phyloP scores from a whole-genome alignment of 2,888 invertebrate genomes.

The Lepidocyrtinus sp. region DNA sequence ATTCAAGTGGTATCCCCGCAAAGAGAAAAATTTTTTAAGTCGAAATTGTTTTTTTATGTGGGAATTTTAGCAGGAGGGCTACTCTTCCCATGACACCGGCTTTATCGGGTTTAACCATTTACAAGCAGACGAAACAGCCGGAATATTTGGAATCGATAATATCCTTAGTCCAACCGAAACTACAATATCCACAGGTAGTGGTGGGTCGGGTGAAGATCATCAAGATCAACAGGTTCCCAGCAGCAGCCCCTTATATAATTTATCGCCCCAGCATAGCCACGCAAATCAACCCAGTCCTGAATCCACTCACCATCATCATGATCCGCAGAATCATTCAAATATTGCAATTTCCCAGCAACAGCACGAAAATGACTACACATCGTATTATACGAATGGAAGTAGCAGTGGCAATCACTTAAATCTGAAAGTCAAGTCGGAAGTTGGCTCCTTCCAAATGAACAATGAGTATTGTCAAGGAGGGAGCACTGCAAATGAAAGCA shows the following conservation, averaged over 20 bases:
- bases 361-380: conserved; percentile 59
- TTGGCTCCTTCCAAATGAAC: conserved; percentile 63
- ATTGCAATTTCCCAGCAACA: conserved; percentile 28
- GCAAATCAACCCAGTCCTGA: conserved; percentile 50
- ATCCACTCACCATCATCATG: conserved; percentile 39
- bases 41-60: conserved; percentile 32
- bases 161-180: conserved; percentile 62
- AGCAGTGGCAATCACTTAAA: conserved; percentile 41
- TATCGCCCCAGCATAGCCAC: conserved; percentile 55
- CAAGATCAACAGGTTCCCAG: conserved; percentile 67
- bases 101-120: conserved; percentile 59
- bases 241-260: conserved; percentile 63
- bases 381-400: conserved; percentile 44
- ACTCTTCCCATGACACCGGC: conserved; percentile 46
- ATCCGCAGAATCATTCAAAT: conserved; percentile 33
- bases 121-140: conserved; percentile 52
- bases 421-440: conserved; percentile 68
- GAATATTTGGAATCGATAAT: conserved; percentile 65
- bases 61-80: conserved; percentile 55
- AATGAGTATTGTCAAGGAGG: conserved; percentile 60
- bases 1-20: too few relatives aligned
- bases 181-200: conserved; percentile 44
- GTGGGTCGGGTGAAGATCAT: conserved; percentile 63
- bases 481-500: conserved; percentile 20
- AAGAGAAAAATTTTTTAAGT: too few relatives aligned